These are phyloP conservation scores for Drosophila repletoides DNA, from an alignment of 1,140 invertebrate genomes.

Conservation along the genomic window DNA sequence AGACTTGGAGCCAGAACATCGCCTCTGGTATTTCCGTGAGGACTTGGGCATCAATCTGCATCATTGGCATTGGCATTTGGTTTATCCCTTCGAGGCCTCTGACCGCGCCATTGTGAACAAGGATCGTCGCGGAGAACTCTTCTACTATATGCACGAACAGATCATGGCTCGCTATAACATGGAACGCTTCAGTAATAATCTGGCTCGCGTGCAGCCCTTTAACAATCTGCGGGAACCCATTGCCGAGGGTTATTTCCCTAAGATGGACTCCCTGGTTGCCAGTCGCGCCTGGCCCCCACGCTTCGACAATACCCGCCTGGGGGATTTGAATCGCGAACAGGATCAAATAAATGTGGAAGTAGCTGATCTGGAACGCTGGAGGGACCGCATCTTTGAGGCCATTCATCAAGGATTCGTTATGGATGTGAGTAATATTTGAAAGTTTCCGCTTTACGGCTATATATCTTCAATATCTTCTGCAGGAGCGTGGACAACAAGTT, in stretches of 20 bases:
- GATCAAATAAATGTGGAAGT: slow-evolving; percentile 88
- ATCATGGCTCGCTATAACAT: slow-evolving; percentile 87
- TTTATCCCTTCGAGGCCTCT: slow-evolving; percentile 88
- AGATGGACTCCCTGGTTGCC: slow-evolving; percentile 87
- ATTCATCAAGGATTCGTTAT: slow-evolving; percentile 87
- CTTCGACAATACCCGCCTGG: slow-evolving; percentile 84
- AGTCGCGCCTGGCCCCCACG: slow-evolving; percentile 86
- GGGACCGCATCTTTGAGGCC: slow-evolving; percentile 89
- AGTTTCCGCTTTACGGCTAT: neutral
- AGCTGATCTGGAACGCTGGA: slow-evolving; percentile 88
- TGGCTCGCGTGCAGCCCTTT: slow-evolving; percentile 85
- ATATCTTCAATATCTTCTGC: neutral
- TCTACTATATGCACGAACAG: slow-evolving; percentile 92
- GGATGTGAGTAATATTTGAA: slow-evolving; percentile 83
- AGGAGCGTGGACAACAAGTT: slow-evolving; percentile 83
- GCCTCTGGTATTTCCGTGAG: slow-evolving; percentile 88
- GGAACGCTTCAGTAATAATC: slow-evolving; percentile 86
- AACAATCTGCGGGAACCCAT: slow-evolving; percentile 86
- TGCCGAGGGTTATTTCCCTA: slow-evolving; percentile 88
- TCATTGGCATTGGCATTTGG: slow-evolving; percentile 94
- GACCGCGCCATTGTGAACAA: slow-evolving; percentile 85
- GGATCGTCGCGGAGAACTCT: slow-evolving; percentile 89
- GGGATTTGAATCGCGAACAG: slow-evolving; percentile 86
- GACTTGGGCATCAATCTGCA: slow-evolving; percentile 89
- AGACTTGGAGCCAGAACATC: slow-evolving; percentile 88